phyloP scores from a whole-genome alignment of 2,113 vertebrate species.

The Halcyon malimbica region DNA sequence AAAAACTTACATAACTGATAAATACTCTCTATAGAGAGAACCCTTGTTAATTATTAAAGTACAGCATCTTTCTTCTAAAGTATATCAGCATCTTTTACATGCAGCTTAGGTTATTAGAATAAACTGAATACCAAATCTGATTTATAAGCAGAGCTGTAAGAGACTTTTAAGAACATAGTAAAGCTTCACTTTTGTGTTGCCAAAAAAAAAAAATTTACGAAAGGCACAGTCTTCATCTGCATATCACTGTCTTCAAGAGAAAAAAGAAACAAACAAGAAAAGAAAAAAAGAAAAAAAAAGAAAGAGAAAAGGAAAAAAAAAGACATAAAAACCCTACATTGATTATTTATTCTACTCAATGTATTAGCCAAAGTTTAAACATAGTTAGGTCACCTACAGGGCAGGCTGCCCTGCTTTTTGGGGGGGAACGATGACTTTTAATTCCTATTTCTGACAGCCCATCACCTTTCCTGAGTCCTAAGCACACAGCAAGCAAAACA shows the following conservation, averaged over 20 bases:
- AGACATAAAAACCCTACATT: too few species aligned
- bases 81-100: slow-evolving; percentile 47
- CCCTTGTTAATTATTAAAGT: slow-evolving; percentile 45
- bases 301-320: background rate
- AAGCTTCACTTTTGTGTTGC: slow-evolving; percentile 8
- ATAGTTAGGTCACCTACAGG: background rate
- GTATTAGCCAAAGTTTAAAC: background rate
- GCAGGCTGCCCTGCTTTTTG: background rate
- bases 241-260: background rate
- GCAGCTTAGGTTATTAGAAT: slow-evolving; percentile 45
- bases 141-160: slow-evolving; percentile 49
- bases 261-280: background rate
- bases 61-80: slow-evolving; percentile 42
- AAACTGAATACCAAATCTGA: slow-evolving; percentile 46
- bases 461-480: background rate
- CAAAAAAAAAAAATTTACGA: background rate
- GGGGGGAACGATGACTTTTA: background rate
- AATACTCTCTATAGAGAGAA: slow-evolving; percentile 36
- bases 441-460: background rate
- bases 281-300: background rate
- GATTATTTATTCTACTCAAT: background rate
- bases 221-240: slow-evolving; percentile 37
- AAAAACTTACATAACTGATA: slow-evolving; percentile 42
- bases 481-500: background rate
- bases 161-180: slow-evolving; percentile 50